Evolutionary conservation across 2,113 vertebrate species (phyloP).

Genomic region (Rhinoderma darwinii): DNA sequence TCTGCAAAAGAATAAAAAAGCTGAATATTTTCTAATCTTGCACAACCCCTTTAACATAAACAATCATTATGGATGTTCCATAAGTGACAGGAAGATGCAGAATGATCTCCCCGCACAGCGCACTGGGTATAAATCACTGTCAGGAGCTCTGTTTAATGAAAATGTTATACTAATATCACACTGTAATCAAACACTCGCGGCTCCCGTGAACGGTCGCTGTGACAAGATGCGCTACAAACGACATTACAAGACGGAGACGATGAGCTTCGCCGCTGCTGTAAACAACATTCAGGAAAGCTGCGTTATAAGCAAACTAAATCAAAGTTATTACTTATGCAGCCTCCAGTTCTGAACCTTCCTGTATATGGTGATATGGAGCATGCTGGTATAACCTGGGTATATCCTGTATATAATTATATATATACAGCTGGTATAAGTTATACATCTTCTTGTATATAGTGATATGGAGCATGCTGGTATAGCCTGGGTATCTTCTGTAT

Average conservation of each 20-base stretch:
- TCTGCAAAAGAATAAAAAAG: too few relatives aligned
- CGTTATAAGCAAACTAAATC: neutral
- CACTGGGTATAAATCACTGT: constrained; percentile 12
- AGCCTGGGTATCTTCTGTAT: neutral
- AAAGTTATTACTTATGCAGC: neutral
- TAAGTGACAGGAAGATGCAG: constrained; percentile 1
- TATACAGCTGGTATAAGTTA: neutral
- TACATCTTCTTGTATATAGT: neutral
- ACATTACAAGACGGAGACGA: neutral
- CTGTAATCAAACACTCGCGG: constrained; percentile 6
- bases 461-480: neutral
- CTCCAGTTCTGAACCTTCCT: too few relatives aligned
- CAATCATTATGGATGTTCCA: neutral
- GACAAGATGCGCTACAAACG: constrained; percentile 2
- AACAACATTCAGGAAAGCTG: neutral
- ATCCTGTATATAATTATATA: neutral
- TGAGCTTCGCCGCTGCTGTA: neutral
- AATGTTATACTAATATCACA: constrained; percentile 13
- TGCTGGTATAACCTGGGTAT: neutral
- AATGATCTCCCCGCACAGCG: neutral
- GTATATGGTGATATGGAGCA: neutral
- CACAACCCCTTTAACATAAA: neutral
- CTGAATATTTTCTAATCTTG: neutral
- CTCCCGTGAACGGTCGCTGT: neutral
- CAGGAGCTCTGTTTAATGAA: neutral